Base-by-base conservation (phyloP, 1,140 invertebrate genomes). In the Artemia franciscana region DNA sequence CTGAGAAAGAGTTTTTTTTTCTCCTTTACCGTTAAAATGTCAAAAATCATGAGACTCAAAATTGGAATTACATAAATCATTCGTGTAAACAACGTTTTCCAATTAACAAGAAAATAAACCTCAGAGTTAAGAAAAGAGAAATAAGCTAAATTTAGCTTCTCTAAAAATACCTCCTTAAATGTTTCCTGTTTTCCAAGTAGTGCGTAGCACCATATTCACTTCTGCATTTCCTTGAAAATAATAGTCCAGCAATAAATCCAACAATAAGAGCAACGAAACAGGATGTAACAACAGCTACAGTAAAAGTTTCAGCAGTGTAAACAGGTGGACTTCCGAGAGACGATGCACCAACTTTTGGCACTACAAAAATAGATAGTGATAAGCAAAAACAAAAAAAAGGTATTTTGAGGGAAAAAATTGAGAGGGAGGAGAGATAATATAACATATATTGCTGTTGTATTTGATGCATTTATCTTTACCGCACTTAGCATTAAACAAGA, bases 211-310 rank as follows among this genome's bases (percentile, higher is more conserved):
- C 39, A 51, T 51, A 51, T 1, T 51, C 39, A 18, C 3, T 80
- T 23, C 84, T 79, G 74, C 85, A 81, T 72, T 83, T 76, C 65
- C 84, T 79, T 5, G 85, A 86, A 71, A 88, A 86, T 67, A 85
- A 78, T 71, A 87, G 89, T 3, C 86, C 86, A 60, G 82, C 82
- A 51, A 86, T 80, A 71, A 89, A 89, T 28, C 87, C 86, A 27
- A 88, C 78, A 69, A 87, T 79, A 57, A 89, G 75, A 2, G 86
- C 86, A 58, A 83, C 81, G 57, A 89, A 75, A 68, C 85, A 85
- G 5, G 84, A 84, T 4, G 82, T 83, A 23, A 84, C 79, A 9
- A 88, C 80, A 4, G 84, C 84, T 58, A 87, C 83, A 24, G 85
- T 81, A 58, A 88, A 72, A 1, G 85, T 85, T 67, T 86, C 84